These are phyloP conservation scores for Charaxes varanes DNA, from an alignment of 1,140 invertebrate species.

Conservation along the genomic window DNA sequence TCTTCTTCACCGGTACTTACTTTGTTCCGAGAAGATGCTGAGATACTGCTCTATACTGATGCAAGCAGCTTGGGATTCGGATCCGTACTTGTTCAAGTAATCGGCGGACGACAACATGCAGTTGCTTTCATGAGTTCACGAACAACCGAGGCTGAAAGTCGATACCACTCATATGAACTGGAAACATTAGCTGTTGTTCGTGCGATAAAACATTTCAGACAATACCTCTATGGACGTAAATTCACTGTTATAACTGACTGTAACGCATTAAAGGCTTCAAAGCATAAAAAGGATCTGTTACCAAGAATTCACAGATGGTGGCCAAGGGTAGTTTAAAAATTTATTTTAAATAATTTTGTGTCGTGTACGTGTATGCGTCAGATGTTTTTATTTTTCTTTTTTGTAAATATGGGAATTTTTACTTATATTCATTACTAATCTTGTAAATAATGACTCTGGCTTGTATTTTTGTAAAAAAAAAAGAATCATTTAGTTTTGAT, in stretches of 20 bases:
- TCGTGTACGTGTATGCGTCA: no score
- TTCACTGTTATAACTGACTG: constrained; percentile 19
- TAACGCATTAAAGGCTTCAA: constrained; percentile 29
- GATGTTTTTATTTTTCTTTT: no score
- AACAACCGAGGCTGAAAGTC: constrained; percentile 22
- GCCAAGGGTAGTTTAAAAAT: no score
- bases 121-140: constrained; percentile 14
- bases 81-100: constrained; percentile 26
- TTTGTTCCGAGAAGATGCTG: constrained; percentile 26
- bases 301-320: constrained; percentile 27
- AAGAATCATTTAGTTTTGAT: no score
- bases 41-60: constrained; percentile 37
- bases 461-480: no score
- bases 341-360: no score
- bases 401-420: no score
- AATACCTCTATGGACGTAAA: constrained; percentile 30
- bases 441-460: no score
- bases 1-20: constrained; percentile 33
- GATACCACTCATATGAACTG: constrained; percentile 51
- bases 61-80: constrained; percentile 24
- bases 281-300: constrained; percentile 32
- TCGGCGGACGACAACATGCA: constrained; percentile 16
- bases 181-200: constrained; percentile 47
- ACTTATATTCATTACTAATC: no score
- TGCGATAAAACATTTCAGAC: constrained; percentile 20